Base-by-base conservation (phyloP, 1,140 invertebrate species). In the Anagrus nilaparvatae region DNA sequence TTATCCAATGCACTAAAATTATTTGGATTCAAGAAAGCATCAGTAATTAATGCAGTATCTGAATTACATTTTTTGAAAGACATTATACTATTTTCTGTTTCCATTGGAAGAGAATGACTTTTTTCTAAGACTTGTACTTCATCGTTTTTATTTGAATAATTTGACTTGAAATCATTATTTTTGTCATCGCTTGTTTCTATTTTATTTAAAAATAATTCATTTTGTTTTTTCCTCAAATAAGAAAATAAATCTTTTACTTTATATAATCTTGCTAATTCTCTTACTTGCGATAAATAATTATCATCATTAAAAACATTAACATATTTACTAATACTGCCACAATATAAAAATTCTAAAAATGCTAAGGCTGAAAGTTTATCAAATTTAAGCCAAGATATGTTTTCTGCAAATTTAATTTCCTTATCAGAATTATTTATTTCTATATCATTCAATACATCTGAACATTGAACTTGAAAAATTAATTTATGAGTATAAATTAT, bases 321-420 rank as follows among this genome's bases (percentile, higher is more conserved):
- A 46, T 63, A 33, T 35, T 52, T 49, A 28, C 46, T 33, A 23
- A 63, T 59, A 8, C 51, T 30, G 1, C 67, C 65, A 47, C 61
- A 60, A 37, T 72, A 71, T 25, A 72, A 41, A 44, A 62, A 71
- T 53, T 62, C 59, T 4, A 72, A 30, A 50, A 71, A 71, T 12
- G 58, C 58, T 23, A 64, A 46, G 10, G 61, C 66, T 27, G 54
- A 43, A 13, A 44, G 41, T 41, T 58, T 53, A 17, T 60, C 50
- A 19, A 53, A 37, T 23, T 60, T 46, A 12, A 23, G 20, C 60
- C 59, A 70, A 33, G 10, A 42, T 27, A 68, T 56, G 40, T 60
- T 52, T 43, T 64, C 55, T 36, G 54, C 56, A 9, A 58, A 50
- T 14, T 28, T 20, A 14, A 42, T 39, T 40, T 48, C 48, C 17